Conservation (phyloP, 2,888 invertebrate species). For the Asteroscopus sphinx region DNA sequence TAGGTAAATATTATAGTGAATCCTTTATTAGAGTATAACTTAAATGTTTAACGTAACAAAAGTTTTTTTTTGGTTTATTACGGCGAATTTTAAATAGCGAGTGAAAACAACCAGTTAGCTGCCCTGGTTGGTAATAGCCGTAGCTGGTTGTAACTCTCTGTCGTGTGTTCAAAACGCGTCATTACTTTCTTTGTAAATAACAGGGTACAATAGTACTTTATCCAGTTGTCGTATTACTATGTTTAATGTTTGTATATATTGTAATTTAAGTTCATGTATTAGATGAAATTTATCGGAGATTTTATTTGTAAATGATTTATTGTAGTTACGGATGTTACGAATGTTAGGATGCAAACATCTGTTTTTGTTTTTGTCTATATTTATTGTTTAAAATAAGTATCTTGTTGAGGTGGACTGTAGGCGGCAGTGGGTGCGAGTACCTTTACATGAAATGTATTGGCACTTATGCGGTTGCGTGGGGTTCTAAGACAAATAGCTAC, state of each 20-base stretch:
- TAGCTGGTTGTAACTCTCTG: slow-evolving; percentile 19
- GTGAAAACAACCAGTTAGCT: slow-evolving; percentile 19
- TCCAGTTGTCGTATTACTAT: slow-evolving; percentile 75
- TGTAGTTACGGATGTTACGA: no score
- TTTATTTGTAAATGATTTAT: slow-evolving; percentile 63
- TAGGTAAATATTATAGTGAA: slow-evolving; percentile 57
- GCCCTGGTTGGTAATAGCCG: slow-evolving; percentile 18
- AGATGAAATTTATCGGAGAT: slow-evolving; percentile 72
- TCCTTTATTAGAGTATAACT: slow-evolving; percentile 51
- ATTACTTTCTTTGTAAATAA: slow-evolving; percentile 67
- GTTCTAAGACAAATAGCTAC: slow-evolving; percentile 29
- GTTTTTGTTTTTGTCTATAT: slow-evolving; percentile 58
- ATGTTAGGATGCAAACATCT: slow-evolving; percentile 56
- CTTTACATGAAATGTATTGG: slow-evolving; percentile 40
- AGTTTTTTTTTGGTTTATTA: slow-evolving; percentile 41
- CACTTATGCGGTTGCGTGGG: slow-evolving; percentile 33
- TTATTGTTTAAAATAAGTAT: slow-evolving; percentile 52
- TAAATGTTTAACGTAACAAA: slow-evolving; percentile 47
- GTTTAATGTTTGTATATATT: slow-evolving; percentile 81
- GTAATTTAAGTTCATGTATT: slow-evolving; percentile 68
- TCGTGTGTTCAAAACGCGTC: slow-evolving; percentile 32
- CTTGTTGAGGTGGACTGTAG: slow-evolving; percentile 41
- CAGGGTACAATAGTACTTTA: slow-evolving; percentile 74
- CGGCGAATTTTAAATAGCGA: slow-evolving; percentile 28
- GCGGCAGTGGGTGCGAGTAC: slow-evolving; percentile 37